Conservation (phyloP, 2,797 vertebrate genomes). For the Hypotaenidia philippensis region DNA sequence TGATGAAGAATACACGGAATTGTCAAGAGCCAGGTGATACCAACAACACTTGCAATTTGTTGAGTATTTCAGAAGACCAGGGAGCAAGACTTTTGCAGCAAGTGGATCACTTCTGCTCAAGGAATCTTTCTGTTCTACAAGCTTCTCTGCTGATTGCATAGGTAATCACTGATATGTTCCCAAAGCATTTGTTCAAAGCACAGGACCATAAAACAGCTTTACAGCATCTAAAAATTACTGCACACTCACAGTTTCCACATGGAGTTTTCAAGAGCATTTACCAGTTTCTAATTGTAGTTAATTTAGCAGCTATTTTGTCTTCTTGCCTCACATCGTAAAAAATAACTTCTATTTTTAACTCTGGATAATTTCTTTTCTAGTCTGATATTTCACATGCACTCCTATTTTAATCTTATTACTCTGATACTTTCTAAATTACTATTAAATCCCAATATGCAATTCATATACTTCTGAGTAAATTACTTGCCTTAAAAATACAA, state of each 20-base stretch:
- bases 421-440: constrained; percentile 48
- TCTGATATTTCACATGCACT: neutral
- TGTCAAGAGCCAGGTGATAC: neutral
- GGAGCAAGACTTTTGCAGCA: neutral
- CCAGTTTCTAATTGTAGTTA: neutral
- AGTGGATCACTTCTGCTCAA: neutral
- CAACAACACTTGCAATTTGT: neutral
- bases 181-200: neutral
- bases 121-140: neutral
- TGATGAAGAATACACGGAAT: constrained; percentile 6
- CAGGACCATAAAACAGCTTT: neutral
- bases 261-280: neutral
- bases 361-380: neutral
- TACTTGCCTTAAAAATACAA: constrained; percentile 70
- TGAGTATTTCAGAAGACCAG: neutral
- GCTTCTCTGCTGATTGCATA: neutral
- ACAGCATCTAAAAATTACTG: neutral
- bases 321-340: neutral
- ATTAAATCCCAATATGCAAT: constrained; percentile 50
- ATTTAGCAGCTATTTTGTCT: neutral
- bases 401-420: constrained; percentile 36
- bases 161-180: neutral
- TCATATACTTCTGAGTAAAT: constrained; percentile 68
- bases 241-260: neutral
- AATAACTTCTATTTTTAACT: constrained; percentile 36